phyloP scores from a whole-genome alignment of 2,113 vertebrate genomes.

The Ceyx melanurus region DNA sequence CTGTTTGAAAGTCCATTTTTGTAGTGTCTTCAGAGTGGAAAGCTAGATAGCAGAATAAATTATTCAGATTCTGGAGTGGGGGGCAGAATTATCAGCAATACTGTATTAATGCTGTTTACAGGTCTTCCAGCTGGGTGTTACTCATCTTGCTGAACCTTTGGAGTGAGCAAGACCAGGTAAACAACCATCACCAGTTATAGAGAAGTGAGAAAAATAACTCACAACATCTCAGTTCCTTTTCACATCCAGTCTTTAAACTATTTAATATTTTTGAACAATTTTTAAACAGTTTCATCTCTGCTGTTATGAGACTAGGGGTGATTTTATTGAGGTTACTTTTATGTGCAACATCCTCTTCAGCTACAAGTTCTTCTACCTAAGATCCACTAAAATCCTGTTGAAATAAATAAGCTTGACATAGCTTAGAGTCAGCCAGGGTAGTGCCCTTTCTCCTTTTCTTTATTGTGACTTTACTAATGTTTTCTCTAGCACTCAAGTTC shows the following conservation, averaged over 20 bases:
- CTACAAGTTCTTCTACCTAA: not conserved
- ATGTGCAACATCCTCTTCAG: not conserved
- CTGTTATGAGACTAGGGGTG: not conserved
- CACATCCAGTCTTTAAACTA: not conserved
- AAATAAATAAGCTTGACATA: not conserved
- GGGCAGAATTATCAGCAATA: not conserved
- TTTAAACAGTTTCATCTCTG: not conserved
- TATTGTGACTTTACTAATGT: not conserved
- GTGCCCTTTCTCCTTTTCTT: not conserved
- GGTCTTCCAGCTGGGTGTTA: not conserved
- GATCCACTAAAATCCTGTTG: not conserved
- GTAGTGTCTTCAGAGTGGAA: not conserved
- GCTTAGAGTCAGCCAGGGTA: rapidly evolving
- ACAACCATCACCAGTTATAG: not conserved
- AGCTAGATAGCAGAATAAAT: not conserved
- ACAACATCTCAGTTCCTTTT: not conserved
- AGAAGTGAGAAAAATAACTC: not conserved
- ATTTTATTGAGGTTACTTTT: not conserved
- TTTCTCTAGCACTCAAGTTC: not conserved
- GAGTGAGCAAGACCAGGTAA: not conserved
- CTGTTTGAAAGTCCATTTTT: not conserved
- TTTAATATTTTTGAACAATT: not conserved
- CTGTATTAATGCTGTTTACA: not conserved
- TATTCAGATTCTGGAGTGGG: not conserved
- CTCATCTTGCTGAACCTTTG: not conserved